phyloP scores from a whole-genome alignment of 2,113 vertebrate species.

The Syngnathus scovelli region DNA sequence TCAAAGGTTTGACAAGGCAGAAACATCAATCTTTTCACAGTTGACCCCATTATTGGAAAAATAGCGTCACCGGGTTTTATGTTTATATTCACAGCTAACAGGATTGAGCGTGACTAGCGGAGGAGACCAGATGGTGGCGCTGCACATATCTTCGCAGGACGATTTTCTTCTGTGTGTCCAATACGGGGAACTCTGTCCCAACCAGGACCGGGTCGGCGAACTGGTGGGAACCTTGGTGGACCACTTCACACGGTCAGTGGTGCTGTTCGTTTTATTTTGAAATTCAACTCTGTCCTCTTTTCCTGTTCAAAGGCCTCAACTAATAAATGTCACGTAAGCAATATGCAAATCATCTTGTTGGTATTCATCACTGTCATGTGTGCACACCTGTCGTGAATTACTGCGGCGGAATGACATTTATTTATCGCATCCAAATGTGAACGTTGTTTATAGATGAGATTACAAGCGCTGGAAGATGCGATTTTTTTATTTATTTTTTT shows the following conservation, averaged over 20 bases:
- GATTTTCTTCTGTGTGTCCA: constrained; percentile 83
- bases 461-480: constrained; percentile 29
- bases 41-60: background rate
- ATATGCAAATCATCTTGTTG: constrained; percentile 32
- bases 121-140: constrained; percentile 81
- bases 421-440: constrained; percentile 31
- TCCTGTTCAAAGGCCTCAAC: constrained; percentile 1
- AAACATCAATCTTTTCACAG: background rate
- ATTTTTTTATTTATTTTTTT: too few species aligned
- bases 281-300: background rate
- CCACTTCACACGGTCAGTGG: constrained; percentile 78
- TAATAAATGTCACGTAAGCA: constrained; percentile 22
- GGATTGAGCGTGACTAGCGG: constrained; percentile 81
- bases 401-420: constrained; percentile 25
- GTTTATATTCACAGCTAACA: constrained; percentile 67
- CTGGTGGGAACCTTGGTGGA: constrained; percentile 82
- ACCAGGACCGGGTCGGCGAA: constrained; percentile 82
- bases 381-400: constrained; percentile 28
- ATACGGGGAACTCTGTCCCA: constrained; percentile 58
- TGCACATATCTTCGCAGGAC: constrained; percentile 73
- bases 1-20: background rate
- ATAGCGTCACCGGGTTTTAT: background rate
- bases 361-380: constrained; percentile 39
- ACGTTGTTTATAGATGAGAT: constrained; percentile 33
- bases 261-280: background rate